These are phyloP conservation scores for Latrodectus geometricus DNA, from an alignment of 1,140 invertebrate species.

Conservation along the genomic window DNA sequence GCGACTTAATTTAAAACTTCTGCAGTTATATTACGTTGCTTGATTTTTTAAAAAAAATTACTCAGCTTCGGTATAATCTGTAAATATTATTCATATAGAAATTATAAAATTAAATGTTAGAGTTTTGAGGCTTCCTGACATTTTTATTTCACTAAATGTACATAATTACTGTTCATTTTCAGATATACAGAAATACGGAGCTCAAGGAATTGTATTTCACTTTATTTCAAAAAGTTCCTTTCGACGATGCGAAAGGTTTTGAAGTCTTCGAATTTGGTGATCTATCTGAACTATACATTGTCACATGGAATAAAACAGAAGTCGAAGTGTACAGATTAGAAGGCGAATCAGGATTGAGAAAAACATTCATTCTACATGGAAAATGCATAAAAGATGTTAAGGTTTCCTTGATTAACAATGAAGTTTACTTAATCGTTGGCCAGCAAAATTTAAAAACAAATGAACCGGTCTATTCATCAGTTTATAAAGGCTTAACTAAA, in stretches of 20 bases:
- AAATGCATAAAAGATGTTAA: constrained; percentile 36
- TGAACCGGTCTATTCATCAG: not conserved
- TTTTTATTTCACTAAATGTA: too few relatives aligned
- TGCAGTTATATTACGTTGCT: too few relatives aligned
- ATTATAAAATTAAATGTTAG: too few relatives aligned
- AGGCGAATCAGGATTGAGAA: constrained; percentile 39
- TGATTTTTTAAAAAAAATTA: too few relatives aligned
- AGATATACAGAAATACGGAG: constrained; percentile 38
- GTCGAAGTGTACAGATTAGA: constrained; percentile 17
- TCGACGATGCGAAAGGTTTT: constrained; percentile 25
- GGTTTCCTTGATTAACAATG: not conserved
- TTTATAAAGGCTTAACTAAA: constrained; percentile 46
- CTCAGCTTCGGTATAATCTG: too few relatives aligned
- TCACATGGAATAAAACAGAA: constrained; percentile 13
- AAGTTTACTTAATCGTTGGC: constrained; percentile 35
- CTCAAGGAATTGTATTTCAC: not conserved
- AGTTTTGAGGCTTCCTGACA: too few relatives aligned
- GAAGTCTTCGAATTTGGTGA: constrained; percentile 39
- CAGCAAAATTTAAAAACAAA: constrained; percentile 22
- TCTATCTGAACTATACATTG: constrained; percentile 10
- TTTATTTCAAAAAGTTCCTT: constrained; percentile 47
- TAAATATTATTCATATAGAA: too few relatives aligned
- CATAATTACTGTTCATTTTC: too few relatives aligned
- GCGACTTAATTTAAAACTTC: too few relatives aligned
- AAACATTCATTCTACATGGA: not conserved